Percentiles rank a stretch among this genome's conserved stretches.
Evolutionary conservation across 2,888 invertebrate species (phyloP).

Genomic region (Barypeithes pellucidus): DNA sequence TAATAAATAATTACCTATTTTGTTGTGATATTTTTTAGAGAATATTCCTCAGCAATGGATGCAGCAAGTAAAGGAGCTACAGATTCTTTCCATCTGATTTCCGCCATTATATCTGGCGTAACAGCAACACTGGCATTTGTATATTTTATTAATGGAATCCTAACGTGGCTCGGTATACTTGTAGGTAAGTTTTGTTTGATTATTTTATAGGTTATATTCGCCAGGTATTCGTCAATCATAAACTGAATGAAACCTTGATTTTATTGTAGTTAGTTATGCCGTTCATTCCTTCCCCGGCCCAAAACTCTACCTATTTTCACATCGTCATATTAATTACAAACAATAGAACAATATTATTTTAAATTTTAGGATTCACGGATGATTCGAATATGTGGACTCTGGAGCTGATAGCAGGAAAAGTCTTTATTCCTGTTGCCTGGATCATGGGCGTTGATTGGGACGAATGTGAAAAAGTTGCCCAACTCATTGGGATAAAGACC

Average conservation of each 20-base stretch:
- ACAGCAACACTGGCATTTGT: conserved; percentile 93
- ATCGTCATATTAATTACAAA: too few species aligned
- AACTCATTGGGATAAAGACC: conserved; percentile 91
- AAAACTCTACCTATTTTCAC: too few species aligned
- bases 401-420: conserved; percentile 87
- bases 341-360: conserved; percentile 16
- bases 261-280: too few species aligned
- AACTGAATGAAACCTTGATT: too few species aligned
- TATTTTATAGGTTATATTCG: neutral
- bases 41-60: conserved; percentile 89
- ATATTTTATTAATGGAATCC: conserved; percentile 85
- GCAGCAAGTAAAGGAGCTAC: conserved; percentile 93
- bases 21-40: conserved; percentile 71
- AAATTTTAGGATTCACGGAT: conserved; percentile 60
- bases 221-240: neutral
- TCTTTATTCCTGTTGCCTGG: conserved; percentile 93
- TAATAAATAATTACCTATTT: too few species aligned
- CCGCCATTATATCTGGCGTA: conserved; percentile 92
- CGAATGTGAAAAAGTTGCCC: conserved; percentile 85
- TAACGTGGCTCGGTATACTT: conserved; percentile 86
- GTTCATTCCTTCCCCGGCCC: too few species aligned
- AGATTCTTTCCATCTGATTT: conserved; percentile 84
- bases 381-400: conserved; percentile 73
- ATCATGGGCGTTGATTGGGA: conserved; percentile 87
- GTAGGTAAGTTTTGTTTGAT: conserved; percentile 75